Base-by-base conservation (phyloP, 1,140 invertebrate genomes). In the Halyomorpha halys region DNA sequence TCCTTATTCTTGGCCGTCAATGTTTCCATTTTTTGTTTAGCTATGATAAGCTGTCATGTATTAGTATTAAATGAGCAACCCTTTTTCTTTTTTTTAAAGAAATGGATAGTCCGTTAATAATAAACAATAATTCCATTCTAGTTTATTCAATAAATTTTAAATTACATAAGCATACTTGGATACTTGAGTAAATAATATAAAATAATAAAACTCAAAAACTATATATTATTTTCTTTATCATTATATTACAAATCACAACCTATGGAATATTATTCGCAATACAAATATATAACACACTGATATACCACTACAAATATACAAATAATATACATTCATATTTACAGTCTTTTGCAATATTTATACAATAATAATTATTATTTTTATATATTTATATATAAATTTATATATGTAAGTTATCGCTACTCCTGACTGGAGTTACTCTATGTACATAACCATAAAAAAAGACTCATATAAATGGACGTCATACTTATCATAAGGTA, bases 231-330 rank as follows among this genome's bases (percentile, higher is more conserved):
- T 23, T 56, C 23, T 56, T 56, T 23, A 16, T 23, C 15, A 23
- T 23, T 56, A 23, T 56, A 23, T 56, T 56, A 23, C 18, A 56
- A 56, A 56, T 56, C 53, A 56, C 53, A 56, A 56, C 53, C 53
- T 56, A 56, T 56, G 53, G 53, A 56, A 56, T 56, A 56, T 56
- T 56, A 56, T 56, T 56, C 23, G 53, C 53, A 56, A 56, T 56
- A 56, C 53, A 56, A 56, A 56, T 56, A 56, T 56, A 56, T 56
- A 56, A 56, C 53, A 56, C 53, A 56, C 53, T 56, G 53, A 25
- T 56, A 56, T 56, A 56, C 18, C 53, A 56, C 53, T 56, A 56
- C 53, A 56, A 56, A 56, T 56, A 56, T 56, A 56, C 53, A 56
- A 56, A 56, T 56, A 56, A 56, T 56, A 56, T 56, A 56, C 53